Percentiles rank a stretch among this genome's conserved stretches.
phyloP scores from a whole-genome alignment of 2,797 vertebrate species.

The Schizopygopsis malacanthus region DNA sequence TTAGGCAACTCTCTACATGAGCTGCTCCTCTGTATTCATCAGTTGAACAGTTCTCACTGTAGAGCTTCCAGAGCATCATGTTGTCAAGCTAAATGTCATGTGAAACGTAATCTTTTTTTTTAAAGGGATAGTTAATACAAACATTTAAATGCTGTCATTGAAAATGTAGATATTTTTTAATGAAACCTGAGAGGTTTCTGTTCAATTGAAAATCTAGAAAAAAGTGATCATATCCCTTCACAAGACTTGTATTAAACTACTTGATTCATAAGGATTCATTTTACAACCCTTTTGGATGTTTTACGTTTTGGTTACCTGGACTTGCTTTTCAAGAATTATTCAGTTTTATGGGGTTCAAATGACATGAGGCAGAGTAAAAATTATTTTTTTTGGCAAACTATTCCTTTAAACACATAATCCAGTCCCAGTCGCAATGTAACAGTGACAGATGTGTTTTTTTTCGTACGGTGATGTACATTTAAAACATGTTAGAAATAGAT shows the following conservation, averaged over 20 bases:
- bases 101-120: background rate
- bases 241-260: background rate
- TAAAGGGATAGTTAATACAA: background rate
- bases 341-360: background rate
- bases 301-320: background rate
- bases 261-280: background rate
- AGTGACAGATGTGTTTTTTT: background rate
- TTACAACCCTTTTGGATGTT: background rate
- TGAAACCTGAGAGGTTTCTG: background rate
- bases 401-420: background rate
- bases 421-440: background rate
- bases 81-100: background rate
- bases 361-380: background rate
- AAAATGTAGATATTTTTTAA: background rate
- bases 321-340: background rate
- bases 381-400: background rate
- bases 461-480: background rate
- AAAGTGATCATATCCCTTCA: background rate
- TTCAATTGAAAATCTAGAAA: background rate
- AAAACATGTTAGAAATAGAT: background rate
- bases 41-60: background rate
- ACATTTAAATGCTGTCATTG: background rate
- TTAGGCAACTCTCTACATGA: slow-evolving; percentile 65
- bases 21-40: background rate
- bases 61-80: slow-evolving; percentile 4